Base-by-base conservation (phyloP, 2,888 invertebrate species). In the Hirtodrosophila cameraria region DNA sequence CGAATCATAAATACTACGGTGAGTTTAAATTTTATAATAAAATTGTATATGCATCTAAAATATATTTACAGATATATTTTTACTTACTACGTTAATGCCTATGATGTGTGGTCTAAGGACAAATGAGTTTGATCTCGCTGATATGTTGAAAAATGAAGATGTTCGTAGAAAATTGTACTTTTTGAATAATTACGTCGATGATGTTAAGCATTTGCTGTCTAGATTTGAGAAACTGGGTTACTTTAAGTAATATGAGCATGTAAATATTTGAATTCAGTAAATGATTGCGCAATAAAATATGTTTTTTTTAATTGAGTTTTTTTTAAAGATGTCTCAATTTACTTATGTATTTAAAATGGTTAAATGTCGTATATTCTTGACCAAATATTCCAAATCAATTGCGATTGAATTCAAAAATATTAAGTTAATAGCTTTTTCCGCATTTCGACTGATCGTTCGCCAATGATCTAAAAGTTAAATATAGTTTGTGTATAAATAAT, bases 1-100 rank as follows among this genome's bases (percentile, higher is more conserved):
- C 70, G 0, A 54, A 72, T 13, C 79, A 82, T 30, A 78, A 72
- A 12, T 77, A 79, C 60, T 83, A 59, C 55, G 79, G 88, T 86
- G 48, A 60, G 63, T 46, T 9, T 1, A 0, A n/a, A 23, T 1
- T 23, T 23, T 6, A 7, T 23, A 1, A 6, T 12, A 28, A n/a
- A 28, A 28, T 28, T 11, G 4, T 28, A 28, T 5, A 3, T 28
- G 2, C 7, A 28, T 15, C 9, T 15, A 15, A 9, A 1, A 15
- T 2, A 16, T 7, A 2, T n/a, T 25, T 1, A 3, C 28, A 65
- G 61, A 72, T 41, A 36, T 59, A 2, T 61, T 42, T 16, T 16
- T 69, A 9, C 0, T 52, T 11, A 8, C 36, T 12, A 35, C 64
- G 13, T 46, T 52, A 12, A 33, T 55, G 11, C 58, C 71, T 2